Conservation (phyloP, 1,140 invertebrate species). For the Brachionus plicatilis region DNA sequence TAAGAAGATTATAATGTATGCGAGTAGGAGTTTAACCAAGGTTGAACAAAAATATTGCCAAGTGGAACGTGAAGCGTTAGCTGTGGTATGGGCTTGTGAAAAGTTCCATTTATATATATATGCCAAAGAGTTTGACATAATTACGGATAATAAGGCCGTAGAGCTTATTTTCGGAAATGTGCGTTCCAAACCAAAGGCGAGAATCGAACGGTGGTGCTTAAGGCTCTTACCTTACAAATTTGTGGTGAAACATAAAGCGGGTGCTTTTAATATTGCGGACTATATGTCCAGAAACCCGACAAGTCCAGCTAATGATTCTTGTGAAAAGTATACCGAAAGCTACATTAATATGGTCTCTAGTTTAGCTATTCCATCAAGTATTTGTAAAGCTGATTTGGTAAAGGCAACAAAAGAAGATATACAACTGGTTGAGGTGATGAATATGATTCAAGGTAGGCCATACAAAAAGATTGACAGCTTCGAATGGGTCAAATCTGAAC, state of each 20-base stretch:
- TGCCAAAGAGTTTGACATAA: background rate
- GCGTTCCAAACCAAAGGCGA: background rate
- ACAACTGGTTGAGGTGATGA: background rate
- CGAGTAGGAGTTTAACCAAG: slow-evolving; percentile 42
- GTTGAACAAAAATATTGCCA: slow-evolving; percentile 45
- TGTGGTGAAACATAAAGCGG: background rate
- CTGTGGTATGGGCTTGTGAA: background rate
- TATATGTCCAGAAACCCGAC: background rate
- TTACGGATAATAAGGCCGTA: slow-evolving; percentile 1
- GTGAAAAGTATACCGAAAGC: background rate
- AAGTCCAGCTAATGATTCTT: background rate
- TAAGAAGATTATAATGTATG: slow-evolving; percentile 45
- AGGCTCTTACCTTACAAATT: background rate
- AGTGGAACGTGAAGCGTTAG: slow-evolving; percentile 32
- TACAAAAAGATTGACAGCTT: slow-evolving; percentile 35
- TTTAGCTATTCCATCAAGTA: background rate
- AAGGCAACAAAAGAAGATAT: background rate
- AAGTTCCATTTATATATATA: background rate
- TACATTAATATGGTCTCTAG: background rate
- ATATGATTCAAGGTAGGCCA: background rate
- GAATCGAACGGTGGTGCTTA: background rate
- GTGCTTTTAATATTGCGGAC: background rate
- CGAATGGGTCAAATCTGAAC: slow-evolving; percentile 42
- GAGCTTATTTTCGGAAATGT: background rate
- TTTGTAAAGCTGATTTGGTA: background rate